Evolutionary conservation across 2,888 invertebrate genomes (phyloP), one percentile per base, ranked within the genome.

Genomic region (Leptopilina myrica): DNA sequence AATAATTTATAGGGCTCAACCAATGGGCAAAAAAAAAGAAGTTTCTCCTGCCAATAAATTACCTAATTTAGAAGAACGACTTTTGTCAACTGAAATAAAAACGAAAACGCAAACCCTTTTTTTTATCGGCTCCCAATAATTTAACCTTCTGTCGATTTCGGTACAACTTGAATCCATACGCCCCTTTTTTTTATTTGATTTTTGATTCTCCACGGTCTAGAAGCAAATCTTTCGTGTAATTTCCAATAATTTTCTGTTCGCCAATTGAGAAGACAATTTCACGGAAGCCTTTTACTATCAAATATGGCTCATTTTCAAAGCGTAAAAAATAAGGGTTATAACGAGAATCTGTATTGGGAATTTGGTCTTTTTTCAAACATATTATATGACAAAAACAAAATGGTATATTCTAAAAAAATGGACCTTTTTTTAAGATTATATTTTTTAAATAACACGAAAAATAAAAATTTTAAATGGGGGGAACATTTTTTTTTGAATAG

Each of bases 181-280:
- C 87, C 88, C 88, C 84, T 87, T 88, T 88, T 33, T 43, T 88
- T 90, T 91, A 91, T 91, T 91, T 91, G 91, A 91, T 91, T 87
- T 90, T 88, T 84, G 80, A 91, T 91, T 91, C 82, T 87, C 64
- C 89, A 91, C 90, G 90, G 90, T 85, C 84, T 84, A 87, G 80
- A 85, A 85, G 79, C 88, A 89, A 91, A 91, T 91, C 89, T 89
- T 86, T 91, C 90, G 89, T 91, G 90, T 90, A 90, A 91, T 91
- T 90, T 88, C 86, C 89, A 86, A 90, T 90, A 88, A 89, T 88
- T 89, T 86, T 85, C 83, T 82, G 78, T 78, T 79, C 65, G 53
- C 26, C 64, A 86, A 84, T 76, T 66, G 77, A 75, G 64, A 69
- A 81, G 78, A 87, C 87, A 87, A 90, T 90, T 90, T 90, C 90